Evolutionary conservation across 1,140 invertebrate genomes (phyloP), one percentile per base, ranked within the genome.

Genomic region (Monomorium pharaonis): DNA sequence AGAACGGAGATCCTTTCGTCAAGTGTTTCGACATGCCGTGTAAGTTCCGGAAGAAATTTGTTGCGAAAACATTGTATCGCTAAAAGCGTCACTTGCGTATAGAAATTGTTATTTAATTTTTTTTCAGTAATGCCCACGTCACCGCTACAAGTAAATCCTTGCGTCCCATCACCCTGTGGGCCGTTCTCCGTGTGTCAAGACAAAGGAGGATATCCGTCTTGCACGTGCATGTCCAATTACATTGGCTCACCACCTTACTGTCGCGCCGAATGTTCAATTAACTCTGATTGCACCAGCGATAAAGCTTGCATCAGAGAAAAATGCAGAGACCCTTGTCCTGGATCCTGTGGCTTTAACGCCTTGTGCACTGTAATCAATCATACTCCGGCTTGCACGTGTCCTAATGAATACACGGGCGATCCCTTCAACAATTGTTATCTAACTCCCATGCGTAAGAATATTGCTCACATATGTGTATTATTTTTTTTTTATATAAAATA

Each of bases 251-350:
- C 97, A 27, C 97, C 97, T 42, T 96, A 96, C 90, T 98, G 97
- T 92, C 95, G 96, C 9, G 97, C 97, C 18, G 97, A 97, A 93
- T 97, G 97, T 93, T 94, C 95, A 16, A 96, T 97, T 1, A 96
- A 98, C 91, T 95, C 96, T n/a, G 97, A 98, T 92, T 98, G 98
- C 93, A 93, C 96, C 5, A 96, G 96, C 75, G 96, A 96, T 88
- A 95, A 96, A 91, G 96, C 97, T 54, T 98, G 97, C 93, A 96
- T 97, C 44, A 96, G 96, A 89, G 95, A 96, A 91, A 97, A 97
- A 94, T 98, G 97, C 93, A 95, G 95, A 92, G 96, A 97, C 92
- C 97, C 97, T 16, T 98, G 97, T 93, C 95, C 96, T 58, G 96
- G 97, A 49, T 96, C 97, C n/a, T 98, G 97, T 94, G 97, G 97